A percentile compares a stretch with the other conserved stretches of the same genome.
Evolutionary conservation across 2,113 vertebrate species (phyloP).

Genomic region (Corythoichthys haematopterus): DNA sequence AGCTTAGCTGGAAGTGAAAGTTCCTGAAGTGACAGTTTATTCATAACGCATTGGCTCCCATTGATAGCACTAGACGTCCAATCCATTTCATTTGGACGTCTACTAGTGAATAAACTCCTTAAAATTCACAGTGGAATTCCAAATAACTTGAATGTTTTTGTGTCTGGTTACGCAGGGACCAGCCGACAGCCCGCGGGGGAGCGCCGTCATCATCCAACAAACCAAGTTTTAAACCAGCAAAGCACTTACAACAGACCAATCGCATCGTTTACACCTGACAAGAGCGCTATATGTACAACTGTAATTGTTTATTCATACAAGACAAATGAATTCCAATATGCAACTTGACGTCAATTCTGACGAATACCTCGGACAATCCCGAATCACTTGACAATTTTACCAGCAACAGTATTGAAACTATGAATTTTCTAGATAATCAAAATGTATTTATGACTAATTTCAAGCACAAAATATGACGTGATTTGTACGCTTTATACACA

Average conservation of each 20-base stretch:
- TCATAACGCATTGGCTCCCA: too few species aligned
- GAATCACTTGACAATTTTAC: not conserved
- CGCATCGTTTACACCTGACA: not conserved
- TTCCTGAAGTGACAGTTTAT: too few species aligned
- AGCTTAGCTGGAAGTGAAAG: too few species aligned
- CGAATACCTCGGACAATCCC: not conserved
- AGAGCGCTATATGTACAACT: not conserved
- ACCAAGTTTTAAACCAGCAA: slow-evolving; percentile 39
- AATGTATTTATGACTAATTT: not conserved
- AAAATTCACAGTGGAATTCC: too few species aligned
- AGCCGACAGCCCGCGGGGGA: slow-evolving; percentile 5
- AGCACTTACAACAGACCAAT: not conserved
- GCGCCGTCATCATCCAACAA: slow-evolving; percentile 38
- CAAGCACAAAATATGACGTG: not conserved
- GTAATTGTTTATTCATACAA: slow-evolving; percentile 3
- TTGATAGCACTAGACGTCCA: too few species aligned
- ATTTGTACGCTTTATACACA: not conserved
- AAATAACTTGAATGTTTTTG: not conserved
- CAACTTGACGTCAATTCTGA: too few species aligned
- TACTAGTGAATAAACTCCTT: too few species aligned
- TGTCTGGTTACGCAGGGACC: slow-evolving; percentile 46
- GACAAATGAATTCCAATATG: not conserved
- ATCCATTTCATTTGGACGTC: too few species aligned
- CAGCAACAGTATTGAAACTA: not conserved
- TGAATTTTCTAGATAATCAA: not conserved